A percentile compares a stretch with the other conserved stretches of the same genome.
phyloP scores from a whole-genome alignment of 2,113 vertebrate species.

The Psammodynastes pulverulentus region DNA sequence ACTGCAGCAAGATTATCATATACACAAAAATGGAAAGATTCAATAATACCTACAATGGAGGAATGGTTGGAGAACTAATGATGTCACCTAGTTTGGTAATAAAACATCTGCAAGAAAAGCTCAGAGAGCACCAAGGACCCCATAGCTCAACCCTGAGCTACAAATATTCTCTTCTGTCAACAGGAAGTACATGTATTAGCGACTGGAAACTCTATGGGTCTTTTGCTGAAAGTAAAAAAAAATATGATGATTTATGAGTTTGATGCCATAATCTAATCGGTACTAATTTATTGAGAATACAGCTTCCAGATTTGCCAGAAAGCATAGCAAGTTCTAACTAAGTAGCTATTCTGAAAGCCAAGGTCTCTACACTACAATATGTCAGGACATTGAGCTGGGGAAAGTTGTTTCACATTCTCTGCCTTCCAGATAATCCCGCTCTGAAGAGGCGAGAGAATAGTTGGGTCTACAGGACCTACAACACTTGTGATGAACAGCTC shows the following conservation, averaged over 20 bases:
- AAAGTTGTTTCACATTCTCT: background rate
- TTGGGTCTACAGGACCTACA: background rate
- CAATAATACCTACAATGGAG: background rate
- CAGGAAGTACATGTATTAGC: background rate
- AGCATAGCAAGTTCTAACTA: background rate
- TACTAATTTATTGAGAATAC: background rate
- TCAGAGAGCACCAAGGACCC: background rate
- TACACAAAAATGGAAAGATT: background rate
- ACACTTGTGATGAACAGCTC: background rate
- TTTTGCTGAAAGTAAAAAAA: background rate
- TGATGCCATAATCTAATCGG: background rate
- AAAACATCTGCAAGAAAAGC: background rate
- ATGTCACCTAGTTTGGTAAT: background rate
- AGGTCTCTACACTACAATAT: background rate
- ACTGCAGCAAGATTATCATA: no score
- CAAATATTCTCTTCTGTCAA: background rate
- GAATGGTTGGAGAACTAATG: background rate
- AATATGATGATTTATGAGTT: background rate
- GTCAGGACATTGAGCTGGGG: background rate
- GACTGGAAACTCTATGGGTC: background rate
- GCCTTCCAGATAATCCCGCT: background rate
- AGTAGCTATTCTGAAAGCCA: background rate
- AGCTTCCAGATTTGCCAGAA: background rate
- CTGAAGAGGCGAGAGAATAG: background rate
- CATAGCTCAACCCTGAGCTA: background rate